Conservation (phyloP, 1,140 invertebrate species). For the Ceratitis capitata region DNA sequence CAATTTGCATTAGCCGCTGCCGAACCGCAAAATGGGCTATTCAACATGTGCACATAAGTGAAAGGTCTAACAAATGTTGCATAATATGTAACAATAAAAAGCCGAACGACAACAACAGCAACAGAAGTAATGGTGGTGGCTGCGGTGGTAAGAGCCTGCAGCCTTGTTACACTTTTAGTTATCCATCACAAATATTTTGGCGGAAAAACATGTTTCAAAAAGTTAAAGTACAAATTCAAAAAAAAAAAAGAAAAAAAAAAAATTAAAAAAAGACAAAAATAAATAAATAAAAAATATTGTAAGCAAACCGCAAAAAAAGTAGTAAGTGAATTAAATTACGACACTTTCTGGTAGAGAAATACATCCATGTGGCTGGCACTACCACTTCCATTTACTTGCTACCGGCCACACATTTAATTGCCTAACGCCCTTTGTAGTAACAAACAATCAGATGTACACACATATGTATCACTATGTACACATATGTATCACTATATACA, state of each 20-base stretch:
- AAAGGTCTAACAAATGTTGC: neutral
- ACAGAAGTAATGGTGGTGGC: neutral
- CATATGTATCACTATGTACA: neutral
- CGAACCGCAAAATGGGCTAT: neutral
- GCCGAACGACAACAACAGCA: neutral
- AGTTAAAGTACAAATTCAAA: neutral
- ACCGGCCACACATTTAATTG: constrained; percentile 4
- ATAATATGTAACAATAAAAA: neutral
- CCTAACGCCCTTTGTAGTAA: neutral
- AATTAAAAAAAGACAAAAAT: neutral
- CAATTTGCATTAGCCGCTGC: neutral
- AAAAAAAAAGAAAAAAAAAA: neutral
- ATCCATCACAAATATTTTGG: constrained; percentile 8
- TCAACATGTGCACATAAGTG: constrained; percentile 1
- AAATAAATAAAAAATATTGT: no score
- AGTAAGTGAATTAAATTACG: neutral
- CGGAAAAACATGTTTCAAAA: no score
- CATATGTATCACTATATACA: neutral
- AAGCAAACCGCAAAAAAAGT: neutral
- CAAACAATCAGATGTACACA: no score
- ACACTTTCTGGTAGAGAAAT: neutral
- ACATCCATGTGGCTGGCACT: neutral
- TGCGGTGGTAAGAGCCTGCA: neutral
- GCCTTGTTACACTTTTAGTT: constrained; percentile 10
- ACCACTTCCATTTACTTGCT: neutral